Base-by-base conservation (phyloP, 2,113 vertebrate genomes). In the Pachyramphus minor region DNA sequence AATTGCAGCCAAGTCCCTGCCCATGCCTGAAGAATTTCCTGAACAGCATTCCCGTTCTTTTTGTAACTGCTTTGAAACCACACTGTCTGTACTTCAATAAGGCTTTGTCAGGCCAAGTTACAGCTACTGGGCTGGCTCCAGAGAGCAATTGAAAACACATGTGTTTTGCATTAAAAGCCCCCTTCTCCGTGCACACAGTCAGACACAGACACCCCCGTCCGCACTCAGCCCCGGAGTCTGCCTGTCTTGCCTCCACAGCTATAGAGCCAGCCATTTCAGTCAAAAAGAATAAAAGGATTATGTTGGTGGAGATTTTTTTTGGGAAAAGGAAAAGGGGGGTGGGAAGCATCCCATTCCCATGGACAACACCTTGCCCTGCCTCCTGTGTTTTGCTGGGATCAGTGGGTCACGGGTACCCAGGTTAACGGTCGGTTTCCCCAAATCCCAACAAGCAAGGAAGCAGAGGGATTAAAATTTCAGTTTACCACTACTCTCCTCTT, bases 21-120 rank as follows among this genome's bases (percentile, higher is more conserved):
- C 98, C 98, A 98, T 96, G 98, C 98, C 98, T 98, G 97, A 98
- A 98, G 98, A 98, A 98, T 98, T 99, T 99, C 98, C 98, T 98
- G 98, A 98, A 97, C 97, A 97, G 98, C 98, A 97, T 98, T 98
- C 98, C 94, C 96, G 78, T 97, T 97, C 96, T 98, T 97, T 97
- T 93, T 96, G 96, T 96, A 95, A 95, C 96, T 93, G 97, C 98
- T 98, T 98, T 98, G 97, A 98, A 98, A 98, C 98, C 84, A 79
- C 95, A 96, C 97, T 97, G 97, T 97, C 97, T 97, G 92, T 95
- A 89, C 97, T 98, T 98, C 97, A 98, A 97, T 97, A 95, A 88
- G 87, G 96, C 98, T 98, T 97, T 98, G 97, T 97, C 97, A 97
- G 97, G 96, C 97, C 96, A 82, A 97, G 95, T 97, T 97, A 85